Evolutionary conservation across 2,113 vertebrate genomes (phyloP).

Genomic region (Bufo gargarizans): DNA sequence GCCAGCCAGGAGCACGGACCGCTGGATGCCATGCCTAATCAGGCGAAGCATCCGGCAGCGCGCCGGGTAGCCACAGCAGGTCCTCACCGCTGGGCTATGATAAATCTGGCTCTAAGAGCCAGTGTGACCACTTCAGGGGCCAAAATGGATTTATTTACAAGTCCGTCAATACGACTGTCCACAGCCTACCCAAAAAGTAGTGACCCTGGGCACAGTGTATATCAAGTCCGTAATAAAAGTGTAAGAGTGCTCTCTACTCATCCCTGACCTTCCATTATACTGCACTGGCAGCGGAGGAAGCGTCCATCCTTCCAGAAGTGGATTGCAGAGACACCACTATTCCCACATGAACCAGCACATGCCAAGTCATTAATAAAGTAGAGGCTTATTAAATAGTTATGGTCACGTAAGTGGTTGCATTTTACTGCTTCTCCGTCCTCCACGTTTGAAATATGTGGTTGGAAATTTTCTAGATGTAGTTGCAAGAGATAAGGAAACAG

Average conservation of each 20-base stretch:
- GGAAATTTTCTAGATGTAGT: background rate
- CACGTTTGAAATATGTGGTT: background rate
- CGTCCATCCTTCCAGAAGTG: constrained; percentile 7
- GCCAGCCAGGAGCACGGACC: too few relatives aligned
- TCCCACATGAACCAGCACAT: background rate
- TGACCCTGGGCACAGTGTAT: background rate
- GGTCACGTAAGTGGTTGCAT: constrained; percentile 30
- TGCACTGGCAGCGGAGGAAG: background rate
- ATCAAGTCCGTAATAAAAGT: background rate
- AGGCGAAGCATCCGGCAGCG: too few relatives aligned
- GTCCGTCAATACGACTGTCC: too few relatives aligned
- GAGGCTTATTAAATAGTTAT: constrained; percentile 40
- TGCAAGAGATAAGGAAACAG: background rate
- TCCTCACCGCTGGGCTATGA: too few relatives aligned
- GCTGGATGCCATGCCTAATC: too few relatives aligned
- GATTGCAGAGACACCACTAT: background rate
- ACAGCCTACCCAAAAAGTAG: too few relatives aligned
- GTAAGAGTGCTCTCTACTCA: background rate
- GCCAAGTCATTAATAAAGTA: constrained; percentile 43
- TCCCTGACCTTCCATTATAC: background rate
- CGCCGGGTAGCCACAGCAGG: too few relatives aligned
- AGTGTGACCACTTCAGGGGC: too few relatives aligned
- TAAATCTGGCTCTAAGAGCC: too few relatives aligned
- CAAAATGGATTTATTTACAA: too few relatives aligned
- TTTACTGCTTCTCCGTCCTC: constrained; percentile 9